Evolutionary conservation across 2,113 vertebrate genomes (phyloP).

Genomic region (Actenoides lindsayi): DNA sequence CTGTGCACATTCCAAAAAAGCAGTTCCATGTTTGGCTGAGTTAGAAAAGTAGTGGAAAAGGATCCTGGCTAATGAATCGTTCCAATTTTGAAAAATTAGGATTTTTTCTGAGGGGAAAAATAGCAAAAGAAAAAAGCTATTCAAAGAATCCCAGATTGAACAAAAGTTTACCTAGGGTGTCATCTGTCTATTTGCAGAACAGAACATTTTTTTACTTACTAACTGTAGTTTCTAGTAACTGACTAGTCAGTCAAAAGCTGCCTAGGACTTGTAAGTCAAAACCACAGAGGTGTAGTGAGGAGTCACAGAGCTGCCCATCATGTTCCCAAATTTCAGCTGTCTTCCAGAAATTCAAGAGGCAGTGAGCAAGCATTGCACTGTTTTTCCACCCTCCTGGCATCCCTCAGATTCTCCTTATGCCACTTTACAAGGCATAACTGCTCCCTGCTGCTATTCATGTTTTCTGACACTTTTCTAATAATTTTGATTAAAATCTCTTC

Average conservation of each 20-base stretch:
- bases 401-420: background rate
- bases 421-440: background rate
- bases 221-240: background rate
- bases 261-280: background rate
- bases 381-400: background rate
- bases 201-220: background rate
- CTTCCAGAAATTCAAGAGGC: background rate
- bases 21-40: background rate
- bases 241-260: background rate
- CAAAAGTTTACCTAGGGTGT: background rate
- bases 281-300: background rate
- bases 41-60: background rate
- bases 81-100: background rate
- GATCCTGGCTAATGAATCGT: background rate
- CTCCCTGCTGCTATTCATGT: background rate
- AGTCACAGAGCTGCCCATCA: background rate
- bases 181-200: background rate
- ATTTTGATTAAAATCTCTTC: background rate
- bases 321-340: background rate
- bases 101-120: background rate
- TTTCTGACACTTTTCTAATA: slow-evolving; percentile 7
- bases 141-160: background rate
- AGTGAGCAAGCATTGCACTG: background rate
- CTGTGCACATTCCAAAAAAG: background rate
- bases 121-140: background rate